Conservation (phyloP, 2,888 invertebrate species). For the Asteroscopus sphinx region DNA sequence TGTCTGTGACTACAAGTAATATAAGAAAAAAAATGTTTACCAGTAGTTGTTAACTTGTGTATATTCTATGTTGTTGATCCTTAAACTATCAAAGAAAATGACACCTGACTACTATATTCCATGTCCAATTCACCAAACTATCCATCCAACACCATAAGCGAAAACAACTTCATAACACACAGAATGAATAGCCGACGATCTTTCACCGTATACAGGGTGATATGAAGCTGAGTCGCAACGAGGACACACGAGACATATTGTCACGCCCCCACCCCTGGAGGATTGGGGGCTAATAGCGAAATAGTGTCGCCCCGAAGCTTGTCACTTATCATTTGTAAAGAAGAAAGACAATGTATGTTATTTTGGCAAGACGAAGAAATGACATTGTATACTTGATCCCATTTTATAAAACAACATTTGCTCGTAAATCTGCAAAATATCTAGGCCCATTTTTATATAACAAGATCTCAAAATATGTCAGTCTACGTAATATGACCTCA, state of each 20-base stretch:
- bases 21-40: too few relatives aligned
- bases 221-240: constrained; percentile 34
- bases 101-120: constrained; percentile 5
- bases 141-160: constrained; percentile 28
- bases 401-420: too few relatives aligned
- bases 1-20: too few relatives aligned
- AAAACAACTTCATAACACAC: constrained; percentile 52
- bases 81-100: constrained; percentile 10
- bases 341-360: too few relatives aligned
- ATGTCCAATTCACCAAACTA: constrained; percentile 14
- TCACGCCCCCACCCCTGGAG: constrained; percentile 60
- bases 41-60: too few relatives aligned
- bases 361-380: too few relatives aligned
- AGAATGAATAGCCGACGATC: constrained; percentile 51
- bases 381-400: too few relatives aligned
- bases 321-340: constrained; percentile 72
- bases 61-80: neutral
- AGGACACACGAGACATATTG: constrained; percentile 60
- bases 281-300: constrained; percentile 65
- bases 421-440: too few relatives aligned
- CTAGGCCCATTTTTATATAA: too few relatives aligned
- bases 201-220: constrained; percentile 45
- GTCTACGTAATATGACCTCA: too few relatives aligned
- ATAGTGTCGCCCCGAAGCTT: constrained; percentile 65
- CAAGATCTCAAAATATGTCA: too few relatives aligned